Percentiles rank a stretch among this genome's conserved stretches.
These are phyloP conservation scores for Lasiommata megera DNA, from an alignment of 2,888 invertebrate genomes.

Conservation along the genomic window DNA sequence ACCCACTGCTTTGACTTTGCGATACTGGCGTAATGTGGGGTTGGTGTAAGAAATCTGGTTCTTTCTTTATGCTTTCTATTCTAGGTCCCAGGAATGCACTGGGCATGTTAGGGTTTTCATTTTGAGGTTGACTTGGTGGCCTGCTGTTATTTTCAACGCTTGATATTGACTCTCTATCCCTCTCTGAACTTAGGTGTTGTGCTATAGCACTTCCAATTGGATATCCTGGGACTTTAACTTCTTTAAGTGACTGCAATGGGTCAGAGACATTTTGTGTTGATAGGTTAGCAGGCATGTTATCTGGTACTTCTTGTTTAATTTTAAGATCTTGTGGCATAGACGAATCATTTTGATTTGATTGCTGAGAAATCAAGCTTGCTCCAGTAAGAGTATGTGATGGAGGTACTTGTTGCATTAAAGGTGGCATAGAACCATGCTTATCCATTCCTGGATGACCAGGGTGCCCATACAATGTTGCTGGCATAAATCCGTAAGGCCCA, in stretches of 20 bases:
- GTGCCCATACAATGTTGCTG: constrained; percentile 69
- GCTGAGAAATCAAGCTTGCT: constrained; percentile 53
- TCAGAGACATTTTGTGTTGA: constrained; percentile 81
- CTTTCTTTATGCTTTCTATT: constrained; percentile 88
- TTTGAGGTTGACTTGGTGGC: constrained; percentile 73
- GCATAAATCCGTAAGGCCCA: constrained; percentile 84
- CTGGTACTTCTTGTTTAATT: constrained; percentile 79
- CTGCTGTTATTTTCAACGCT: constrained; percentile 73
- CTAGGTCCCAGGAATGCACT: constrained; percentile 84
- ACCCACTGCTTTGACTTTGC: constrained; percentile 65
- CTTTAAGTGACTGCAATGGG: constrained; percentile 89
- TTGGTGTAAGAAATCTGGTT: constrained; percentile 83
- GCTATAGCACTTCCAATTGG: constrained; percentile 80
- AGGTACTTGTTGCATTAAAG: constrained; percentile 66
- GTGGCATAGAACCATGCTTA: constrained; percentile 64
- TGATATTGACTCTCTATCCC: constrained; percentile 73
- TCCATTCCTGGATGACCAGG: constrained; percentile 62
- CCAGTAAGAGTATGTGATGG: constrained; percentile 59
- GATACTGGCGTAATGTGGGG: constrained; percentile 77
- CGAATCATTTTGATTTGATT: constrained; percentile 62
- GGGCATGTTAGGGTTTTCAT: constrained; percentile 71
- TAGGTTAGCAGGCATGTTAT: constrained; percentile 72
- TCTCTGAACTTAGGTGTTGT: constrained; percentile 72
- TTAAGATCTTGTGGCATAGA: constrained; percentile 77
- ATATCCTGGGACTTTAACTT: constrained; percentile 89